A percentile compares a stretch with the other conserved stretches of the same genome.
Conservation (phyloP, 2,888 invertebrate species). For the Halocaridina rubra region DNA sequence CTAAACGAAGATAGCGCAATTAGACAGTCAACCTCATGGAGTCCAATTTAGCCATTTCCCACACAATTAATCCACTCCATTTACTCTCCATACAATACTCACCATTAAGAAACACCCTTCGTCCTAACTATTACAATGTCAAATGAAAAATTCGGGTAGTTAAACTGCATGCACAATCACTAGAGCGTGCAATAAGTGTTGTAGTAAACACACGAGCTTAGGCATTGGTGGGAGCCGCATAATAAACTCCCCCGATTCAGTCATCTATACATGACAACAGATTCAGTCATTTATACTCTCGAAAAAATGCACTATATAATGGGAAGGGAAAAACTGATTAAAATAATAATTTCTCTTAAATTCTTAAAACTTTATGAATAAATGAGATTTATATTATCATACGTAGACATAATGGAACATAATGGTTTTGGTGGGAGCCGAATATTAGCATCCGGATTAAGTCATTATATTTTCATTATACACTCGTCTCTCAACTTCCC, state of each 20-base stretch:
- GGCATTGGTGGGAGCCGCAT: background rate
- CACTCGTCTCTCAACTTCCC: no score
- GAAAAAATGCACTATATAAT: no score
- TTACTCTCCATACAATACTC: background rate
- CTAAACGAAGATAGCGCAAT: background rate
- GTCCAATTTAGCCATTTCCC: background rate
- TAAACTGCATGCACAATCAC: background rate
- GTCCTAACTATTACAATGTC: background rate
- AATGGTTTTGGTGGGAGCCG: no score
- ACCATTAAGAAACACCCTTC: background rate
- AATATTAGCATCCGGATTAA: no score
- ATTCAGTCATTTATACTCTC: background rate
- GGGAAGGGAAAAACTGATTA: no score
- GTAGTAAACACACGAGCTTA: constrained; percentile 11
- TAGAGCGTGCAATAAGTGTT: background rate
- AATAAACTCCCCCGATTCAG: background rate
- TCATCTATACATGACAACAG: background rate
- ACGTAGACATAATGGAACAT: no score
- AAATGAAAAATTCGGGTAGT: background rate
- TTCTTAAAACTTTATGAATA: background rate
- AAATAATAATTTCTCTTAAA: no score
- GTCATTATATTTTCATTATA: no score
- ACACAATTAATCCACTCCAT: background rate
- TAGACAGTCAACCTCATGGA: background rate
- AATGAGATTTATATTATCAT: no score